These are phyloP conservation scores for Rousettus madagascariensis DNA, from an alignment of 2,797 vertebrate genomes.

Conservation along the genomic window DNA sequence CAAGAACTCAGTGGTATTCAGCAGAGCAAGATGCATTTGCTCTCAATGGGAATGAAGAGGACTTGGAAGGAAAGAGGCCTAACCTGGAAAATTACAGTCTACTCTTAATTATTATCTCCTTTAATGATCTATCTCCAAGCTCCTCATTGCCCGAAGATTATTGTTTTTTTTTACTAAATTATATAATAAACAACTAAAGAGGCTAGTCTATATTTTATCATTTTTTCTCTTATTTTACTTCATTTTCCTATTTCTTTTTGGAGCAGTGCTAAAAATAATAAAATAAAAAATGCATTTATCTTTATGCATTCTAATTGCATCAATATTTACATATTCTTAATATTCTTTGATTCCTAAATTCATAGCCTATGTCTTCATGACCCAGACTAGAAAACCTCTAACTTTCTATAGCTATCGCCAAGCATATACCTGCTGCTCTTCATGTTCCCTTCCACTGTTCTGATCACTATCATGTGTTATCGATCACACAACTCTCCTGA, in stretches of 20 bases:
- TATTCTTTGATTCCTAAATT: not conserved
- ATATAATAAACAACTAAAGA: not conserved
- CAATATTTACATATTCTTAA: not conserved
- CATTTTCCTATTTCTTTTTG: not conserved
- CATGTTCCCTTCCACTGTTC: rapidly evolving
- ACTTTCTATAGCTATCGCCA: not conserved
- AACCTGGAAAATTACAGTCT: not conserved
- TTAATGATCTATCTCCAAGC: not conserved
- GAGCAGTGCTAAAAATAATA: not conserved
- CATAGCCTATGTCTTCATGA: not conserved
- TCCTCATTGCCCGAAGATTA: not conserved
- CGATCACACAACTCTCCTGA: not conserved
- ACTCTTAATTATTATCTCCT: not conserved
- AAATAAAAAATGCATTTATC: not conserved
- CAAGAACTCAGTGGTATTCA: not conserved
- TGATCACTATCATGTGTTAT: not conserved
- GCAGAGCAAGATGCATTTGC: not conserved
- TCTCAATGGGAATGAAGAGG: not conserved
- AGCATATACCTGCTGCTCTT: not conserved
- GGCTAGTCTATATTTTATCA: not conserved
- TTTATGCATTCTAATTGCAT: not conserved
- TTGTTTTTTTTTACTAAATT: not conserved
- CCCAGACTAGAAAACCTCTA: not conserved
- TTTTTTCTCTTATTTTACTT: not conserved
- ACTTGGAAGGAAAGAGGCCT: not conserved